phyloP scores from a whole-genome alignment of 2,797 vertebrate species.

The Onychomys leucogaster region DNA sequence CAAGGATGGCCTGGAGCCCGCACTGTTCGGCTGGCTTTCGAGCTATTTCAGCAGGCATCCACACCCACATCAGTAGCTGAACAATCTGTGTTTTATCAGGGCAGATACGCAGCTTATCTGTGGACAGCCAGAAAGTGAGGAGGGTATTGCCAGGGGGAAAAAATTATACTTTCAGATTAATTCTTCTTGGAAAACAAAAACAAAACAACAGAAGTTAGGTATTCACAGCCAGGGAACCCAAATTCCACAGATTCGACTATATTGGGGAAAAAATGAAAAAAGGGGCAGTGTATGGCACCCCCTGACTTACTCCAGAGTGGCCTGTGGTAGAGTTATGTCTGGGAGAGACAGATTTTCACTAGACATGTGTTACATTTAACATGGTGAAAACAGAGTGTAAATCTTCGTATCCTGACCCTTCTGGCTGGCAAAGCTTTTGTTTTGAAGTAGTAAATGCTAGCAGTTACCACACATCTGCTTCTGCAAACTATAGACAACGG shows the following conservation, averaged over 20 bases:
- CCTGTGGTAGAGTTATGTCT: not conserved
- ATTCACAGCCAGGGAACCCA: conserved; percentile 17
- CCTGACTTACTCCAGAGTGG: not conserved
- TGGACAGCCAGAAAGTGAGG: conserved; percentile 62
- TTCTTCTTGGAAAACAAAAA: conserved; percentile 71
- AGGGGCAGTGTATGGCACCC: not conserved
- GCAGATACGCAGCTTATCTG: conserved; percentile 64
- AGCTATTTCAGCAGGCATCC: conserved; percentile 44
- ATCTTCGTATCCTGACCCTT: not conserved
- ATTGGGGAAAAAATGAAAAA: not conserved
- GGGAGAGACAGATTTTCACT: not conserved
- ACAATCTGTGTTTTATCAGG: conserved; percentile 76
- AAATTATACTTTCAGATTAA: conserved; percentile 72
- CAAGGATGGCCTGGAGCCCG: not conserved
- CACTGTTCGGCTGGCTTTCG: not conserved
- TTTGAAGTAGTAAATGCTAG: conserved; percentile 61
- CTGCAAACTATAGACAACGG: conserved; percentile 38
- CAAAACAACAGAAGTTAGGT: conserved; percentile 68
- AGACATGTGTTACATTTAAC: conserved; percentile 28
- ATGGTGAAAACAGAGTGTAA: not conserved
- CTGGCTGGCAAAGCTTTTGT: conserved; percentile 2
- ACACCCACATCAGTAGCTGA: conserved; percentile 65
- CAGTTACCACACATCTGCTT: conserved; percentile 57
- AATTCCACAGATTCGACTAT: conserved; percentile 24
- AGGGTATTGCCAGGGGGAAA: conserved; percentile 64